phyloP scores from a whole-genome alignment of 2,888 invertebrate genomes.

The Amphipyra tragopoginis region DNA sequence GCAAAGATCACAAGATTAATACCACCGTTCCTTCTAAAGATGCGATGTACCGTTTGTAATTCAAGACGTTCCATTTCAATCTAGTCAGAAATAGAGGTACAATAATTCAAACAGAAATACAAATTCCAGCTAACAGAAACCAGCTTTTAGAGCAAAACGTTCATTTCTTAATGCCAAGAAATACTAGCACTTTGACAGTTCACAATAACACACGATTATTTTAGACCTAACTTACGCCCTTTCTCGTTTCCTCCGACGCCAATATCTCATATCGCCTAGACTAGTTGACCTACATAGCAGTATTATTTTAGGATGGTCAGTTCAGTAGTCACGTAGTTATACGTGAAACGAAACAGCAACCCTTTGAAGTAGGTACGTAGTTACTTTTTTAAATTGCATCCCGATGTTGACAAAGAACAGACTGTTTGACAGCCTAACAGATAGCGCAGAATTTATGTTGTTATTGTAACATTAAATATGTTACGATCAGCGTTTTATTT shows the following conservation, averaged over 20 bases:
- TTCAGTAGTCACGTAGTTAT: too few relatives aligned
- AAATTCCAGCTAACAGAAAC: constrained; percentile 27
- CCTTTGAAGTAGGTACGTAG: constrained; percentile 47
- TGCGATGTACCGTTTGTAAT: too few relatives aligned
- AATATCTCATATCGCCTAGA: constrained; percentile 65
- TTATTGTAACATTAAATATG: constrained; percentile 49
- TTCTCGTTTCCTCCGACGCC: constrained; percentile 44
- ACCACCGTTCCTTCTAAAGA: too few relatives aligned
- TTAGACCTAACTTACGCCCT: constrained; percentile 42
- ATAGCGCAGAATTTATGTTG: constrained; percentile 54
- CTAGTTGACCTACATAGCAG: constrained; percentile 70
- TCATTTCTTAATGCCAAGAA: constrained; percentile 24
- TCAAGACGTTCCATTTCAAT: constrained; percentile 2
- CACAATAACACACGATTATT: constrained; percentile 41
- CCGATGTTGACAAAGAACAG: constrained; percentile 57
- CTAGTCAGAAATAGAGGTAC: constrained; percentile 13
- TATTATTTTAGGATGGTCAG: constrained; percentile 71
- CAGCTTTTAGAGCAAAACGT: constrained; percentile 14
- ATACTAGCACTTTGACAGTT: constrained; percentile 34
- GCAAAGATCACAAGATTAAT: too few relatives aligned
- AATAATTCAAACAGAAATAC: constrained; percentile 7
- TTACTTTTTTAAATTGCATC: constrained; percentile 50
- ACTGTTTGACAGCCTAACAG: constrained; percentile 53
- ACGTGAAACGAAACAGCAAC: constrained; percentile 61
- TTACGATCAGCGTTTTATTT: constrained; percentile 36